Conservation (phyloP, 2,797 vertebrate genomes). For the Acrossocheilus wenchowensis region DNA sequence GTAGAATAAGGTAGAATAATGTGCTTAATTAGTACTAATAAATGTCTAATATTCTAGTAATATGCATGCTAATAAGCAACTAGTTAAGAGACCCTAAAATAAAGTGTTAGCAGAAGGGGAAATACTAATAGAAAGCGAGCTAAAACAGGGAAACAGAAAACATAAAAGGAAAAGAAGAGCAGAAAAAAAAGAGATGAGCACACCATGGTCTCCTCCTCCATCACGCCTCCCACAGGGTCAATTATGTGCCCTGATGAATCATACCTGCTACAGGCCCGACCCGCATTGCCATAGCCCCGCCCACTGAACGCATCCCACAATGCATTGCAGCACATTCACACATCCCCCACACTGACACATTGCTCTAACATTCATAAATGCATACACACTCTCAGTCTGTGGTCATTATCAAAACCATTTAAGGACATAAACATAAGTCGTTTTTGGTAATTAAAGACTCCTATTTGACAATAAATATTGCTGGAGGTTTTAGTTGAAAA, state of each 20-base stretch:
- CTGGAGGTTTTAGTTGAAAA: conserved; percentile 41
- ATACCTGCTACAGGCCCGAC: conserved; percentile 53
- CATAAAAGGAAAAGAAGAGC: background rate
- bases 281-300: conserved; percentile 25
- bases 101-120: background rate
- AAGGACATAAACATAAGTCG: conserved; percentile 20
- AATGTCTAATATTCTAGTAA: no score
- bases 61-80: no score
- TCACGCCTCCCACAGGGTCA: conserved; percentile 49
- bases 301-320: conserved; percentile 23
- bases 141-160: conserved; percentile 34
- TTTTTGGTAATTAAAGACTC: conserved; percentile 51
- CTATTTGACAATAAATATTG: background rate
- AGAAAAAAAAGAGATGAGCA: background rate
- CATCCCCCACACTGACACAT: conserved; percentile 23
- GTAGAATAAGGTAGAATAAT: no score
- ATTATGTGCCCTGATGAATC: conserved; percentile 61
- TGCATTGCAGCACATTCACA: conserved; percentile 9
- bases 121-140: conserved; percentile 4
- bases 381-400: background rate
- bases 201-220: conserved; percentile 22
- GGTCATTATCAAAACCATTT: conserved; percentile 46
- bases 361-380: conserved; percentile 15
- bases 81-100: no score
- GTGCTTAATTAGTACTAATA: no score